phyloP scores from a whole-genome alignment of 2,113 vertebrate genomes.

The Pelodiscus sinensis region DNA sequence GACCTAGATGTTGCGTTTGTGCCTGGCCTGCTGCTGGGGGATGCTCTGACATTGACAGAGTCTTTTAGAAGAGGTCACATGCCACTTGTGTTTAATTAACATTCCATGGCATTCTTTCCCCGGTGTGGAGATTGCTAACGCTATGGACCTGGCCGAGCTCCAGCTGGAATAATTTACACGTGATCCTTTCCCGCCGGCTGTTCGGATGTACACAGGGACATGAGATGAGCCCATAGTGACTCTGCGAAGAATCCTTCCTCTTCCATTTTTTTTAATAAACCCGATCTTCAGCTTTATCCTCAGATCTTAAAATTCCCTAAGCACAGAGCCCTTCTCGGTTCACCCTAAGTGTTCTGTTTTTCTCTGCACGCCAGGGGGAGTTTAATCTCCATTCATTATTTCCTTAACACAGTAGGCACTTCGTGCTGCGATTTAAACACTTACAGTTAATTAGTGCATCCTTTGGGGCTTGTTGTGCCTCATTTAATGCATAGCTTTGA shows the following conservation, averaged over 20 bases:
- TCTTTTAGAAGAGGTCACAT: no score
- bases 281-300: background rate
- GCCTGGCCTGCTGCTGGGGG: background rate
- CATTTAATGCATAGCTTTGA: conserved; percentile 16
- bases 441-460: conserved; percentile 48
- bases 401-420: conserved; percentile 14
- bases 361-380: background rate
- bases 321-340: accelerated
- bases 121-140: background rate
- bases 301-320: accelerated
- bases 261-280: background rate
- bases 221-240: accelerated
- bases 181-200: accelerated
- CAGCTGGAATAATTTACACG: background rate
- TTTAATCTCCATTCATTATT: background rate
- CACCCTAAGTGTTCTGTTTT: background rate
- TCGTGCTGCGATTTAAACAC: background rate
- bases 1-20: background rate
- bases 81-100: background rate
- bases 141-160: background rate
- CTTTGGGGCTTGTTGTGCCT: background rate
- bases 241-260: background rate
- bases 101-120: background rate
- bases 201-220: background rate
- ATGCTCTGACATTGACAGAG: background rate